Conservation (phyloP, 2,113 vertebrate genomes). For the Dasyurus viverrinus region DNA sequence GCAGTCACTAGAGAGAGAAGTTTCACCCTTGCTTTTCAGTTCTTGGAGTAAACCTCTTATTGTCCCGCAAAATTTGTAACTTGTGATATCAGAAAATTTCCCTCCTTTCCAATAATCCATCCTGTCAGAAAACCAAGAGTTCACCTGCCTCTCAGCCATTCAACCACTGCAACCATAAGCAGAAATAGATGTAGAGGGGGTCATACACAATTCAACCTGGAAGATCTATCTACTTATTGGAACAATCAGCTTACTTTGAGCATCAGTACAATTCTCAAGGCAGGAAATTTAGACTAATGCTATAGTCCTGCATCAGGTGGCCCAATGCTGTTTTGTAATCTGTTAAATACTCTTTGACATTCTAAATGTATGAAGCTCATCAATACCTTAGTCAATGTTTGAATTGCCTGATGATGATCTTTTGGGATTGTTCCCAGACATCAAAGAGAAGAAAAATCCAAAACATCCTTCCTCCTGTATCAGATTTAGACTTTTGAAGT, state of each 20-base stretch:
- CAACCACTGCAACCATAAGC: neutral
- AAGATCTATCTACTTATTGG: neutral
- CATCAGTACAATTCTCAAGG: neutral
- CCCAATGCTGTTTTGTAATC: neutral
- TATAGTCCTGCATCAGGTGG: conserved; percentile 3
- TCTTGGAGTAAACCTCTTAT: neutral
- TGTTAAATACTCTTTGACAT: neutral
- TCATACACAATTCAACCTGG: neutral
- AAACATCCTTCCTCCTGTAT: neutral
- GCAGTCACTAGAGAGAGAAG: neutral
- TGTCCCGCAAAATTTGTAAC: neutral
- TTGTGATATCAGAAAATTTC: neutral
- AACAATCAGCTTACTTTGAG: neutral
- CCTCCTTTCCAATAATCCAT: neutral
- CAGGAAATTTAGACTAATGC: neutral
- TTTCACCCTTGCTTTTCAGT: neutral
- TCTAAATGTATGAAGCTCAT: neutral
- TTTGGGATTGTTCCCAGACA: conserved; percentile 9
- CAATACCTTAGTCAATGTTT: neutral
- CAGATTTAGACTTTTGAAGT: conserved; percentile 19
- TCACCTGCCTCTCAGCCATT: neutral
- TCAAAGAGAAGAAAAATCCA: conserved; percentile 12
- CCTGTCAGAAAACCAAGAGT: neutral
- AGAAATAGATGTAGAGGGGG: neutral
- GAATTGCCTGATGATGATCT: neutral